Evolutionary conservation across 2,797 vertebrate genomes (phyloP), one percentile per base, ranked within the genome.

Genomic region (Sebastes trivittatus): DNA sequence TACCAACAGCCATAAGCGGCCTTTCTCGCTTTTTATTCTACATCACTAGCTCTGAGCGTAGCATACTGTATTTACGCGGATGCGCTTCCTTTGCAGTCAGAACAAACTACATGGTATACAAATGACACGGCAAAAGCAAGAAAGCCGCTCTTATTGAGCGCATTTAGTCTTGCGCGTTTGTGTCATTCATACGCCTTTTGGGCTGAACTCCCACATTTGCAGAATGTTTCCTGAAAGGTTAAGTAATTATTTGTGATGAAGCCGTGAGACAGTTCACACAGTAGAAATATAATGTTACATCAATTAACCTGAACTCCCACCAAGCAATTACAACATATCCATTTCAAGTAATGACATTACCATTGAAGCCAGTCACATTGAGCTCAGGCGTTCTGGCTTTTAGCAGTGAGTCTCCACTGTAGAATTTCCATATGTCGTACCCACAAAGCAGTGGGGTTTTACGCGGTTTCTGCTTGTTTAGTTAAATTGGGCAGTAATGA

Each of bases 221-320:
- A 32, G 23, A 22, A 52, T 60, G 54, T 73, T 86, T 78, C 58
- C 46, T 72, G 23, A 77, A 87, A 87, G 66, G 32, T 68, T 65
- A 64, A 74, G 70, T 75, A 86, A 87, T 92, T 87, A 85, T 42
- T 54, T 75, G 36, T 23, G 18, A 85, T 89, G 86, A 86, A 54
- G 23, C n/a, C 66, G 18, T 66, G 38, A 77, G 58, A 87, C 77
- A 61, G 62, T 84, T 84, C 54, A 85, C 72, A 58, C 75, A 25
- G 27, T 77, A 56, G 71, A 86, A 81, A 82, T 80, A 56, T 69
- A 83, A 78, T 55, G 72, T 58, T 76, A 58, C 72, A 65, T 55
- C 36, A 78, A 82, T 85, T 86, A 83, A 87, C 75, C 72, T 74
- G 62, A 74, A 74, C 71, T 71, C 76, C 64, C 42, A 83, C 69